Evolutionary conservation across 2,113 vertebrate genomes (phyloP).

Genomic region (Mesocricetus auratus): DNA sequence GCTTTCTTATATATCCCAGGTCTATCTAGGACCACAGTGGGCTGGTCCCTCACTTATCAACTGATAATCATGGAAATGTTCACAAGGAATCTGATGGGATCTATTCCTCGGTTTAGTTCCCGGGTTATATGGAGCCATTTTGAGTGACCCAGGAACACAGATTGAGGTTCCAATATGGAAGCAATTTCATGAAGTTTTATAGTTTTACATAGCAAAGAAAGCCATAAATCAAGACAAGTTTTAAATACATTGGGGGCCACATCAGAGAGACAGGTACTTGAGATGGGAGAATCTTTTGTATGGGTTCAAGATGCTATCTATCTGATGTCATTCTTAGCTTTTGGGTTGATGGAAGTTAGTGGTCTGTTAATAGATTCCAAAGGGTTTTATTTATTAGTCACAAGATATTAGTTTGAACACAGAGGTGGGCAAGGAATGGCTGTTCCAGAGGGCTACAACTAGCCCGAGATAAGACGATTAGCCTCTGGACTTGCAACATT

Average conservation of each 20-base stretch:
- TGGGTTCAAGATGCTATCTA: neutral
- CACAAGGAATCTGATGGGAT: neutral
- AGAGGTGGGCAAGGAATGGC: neutral
- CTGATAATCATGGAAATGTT: neutral
- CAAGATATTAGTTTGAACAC: neutral
- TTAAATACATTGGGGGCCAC: neutral
- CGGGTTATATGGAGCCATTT: neutral
- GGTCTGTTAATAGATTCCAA: neutral
- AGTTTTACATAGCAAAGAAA: neutral
- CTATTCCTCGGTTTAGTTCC: neutral
- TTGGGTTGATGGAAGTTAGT: neutral
- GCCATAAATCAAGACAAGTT: neutral
- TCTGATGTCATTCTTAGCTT: neutral
- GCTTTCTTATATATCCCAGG: neutral
- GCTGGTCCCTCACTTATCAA: neutral
- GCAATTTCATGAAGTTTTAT: neutral
- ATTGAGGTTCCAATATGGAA: neutral
- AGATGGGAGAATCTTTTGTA: neutral
- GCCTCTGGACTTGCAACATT: neutral
- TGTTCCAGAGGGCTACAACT: neutral
- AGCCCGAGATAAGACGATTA: neutral
- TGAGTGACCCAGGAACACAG: neutral
- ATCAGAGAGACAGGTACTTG: neutral
- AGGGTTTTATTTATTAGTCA: neutral
- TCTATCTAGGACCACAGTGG: neutral